A percentile compares a stretch with the other conserved stretches of the same genome.
Evolutionary conservation across 2,888 invertebrate species (phyloP).

Genomic region (Deilephila elpenor): DNA sequence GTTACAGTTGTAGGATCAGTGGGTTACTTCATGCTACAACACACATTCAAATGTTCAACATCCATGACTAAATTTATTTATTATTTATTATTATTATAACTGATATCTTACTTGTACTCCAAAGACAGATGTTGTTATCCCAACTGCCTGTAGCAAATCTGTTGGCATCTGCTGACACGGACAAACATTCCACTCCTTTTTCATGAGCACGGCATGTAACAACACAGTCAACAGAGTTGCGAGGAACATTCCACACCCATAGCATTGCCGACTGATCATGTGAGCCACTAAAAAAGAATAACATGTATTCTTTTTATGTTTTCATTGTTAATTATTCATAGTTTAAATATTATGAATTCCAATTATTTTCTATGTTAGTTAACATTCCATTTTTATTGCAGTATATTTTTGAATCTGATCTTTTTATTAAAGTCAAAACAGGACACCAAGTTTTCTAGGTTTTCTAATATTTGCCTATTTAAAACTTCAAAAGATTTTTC

Average conservation of each 20-base stretch:
- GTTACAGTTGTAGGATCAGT: too few species aligned
- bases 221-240: slow-evolving; percentile 91
- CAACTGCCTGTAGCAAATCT: slow-evolving; percentile 93
- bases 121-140: slow-evolving; percentile 96
- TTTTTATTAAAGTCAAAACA: too few species aligned
- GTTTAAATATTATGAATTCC: too few species aligned
- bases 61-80: too few species aligned
- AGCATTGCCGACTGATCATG: slow-evolving; percentile 96
- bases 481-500: neutral
- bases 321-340: neutral
- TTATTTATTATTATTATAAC: too few species aligned
- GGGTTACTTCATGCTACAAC: too few species aligned
- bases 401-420: too few species aligned
- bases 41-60: too few species aligned
- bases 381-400: too few species aligned
- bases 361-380: too few species aligned
- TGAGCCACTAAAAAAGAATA: slow-evolving; percentile 87
- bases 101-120: slow-evolving; percentile 88
- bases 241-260: slow-evolving; percentile 93
- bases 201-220: slow-evolving; percentile 96
- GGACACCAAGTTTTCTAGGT: too few species aligned
- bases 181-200: slow-evolving; percentile 94
- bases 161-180: slow-evolving; percentile 87
- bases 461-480: too few species aligned
- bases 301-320: neutral